Evolutionary conservation across 2,797 vertebrate species (phyloP).

Genomic region (Sarcoramphus papa): DNA sequence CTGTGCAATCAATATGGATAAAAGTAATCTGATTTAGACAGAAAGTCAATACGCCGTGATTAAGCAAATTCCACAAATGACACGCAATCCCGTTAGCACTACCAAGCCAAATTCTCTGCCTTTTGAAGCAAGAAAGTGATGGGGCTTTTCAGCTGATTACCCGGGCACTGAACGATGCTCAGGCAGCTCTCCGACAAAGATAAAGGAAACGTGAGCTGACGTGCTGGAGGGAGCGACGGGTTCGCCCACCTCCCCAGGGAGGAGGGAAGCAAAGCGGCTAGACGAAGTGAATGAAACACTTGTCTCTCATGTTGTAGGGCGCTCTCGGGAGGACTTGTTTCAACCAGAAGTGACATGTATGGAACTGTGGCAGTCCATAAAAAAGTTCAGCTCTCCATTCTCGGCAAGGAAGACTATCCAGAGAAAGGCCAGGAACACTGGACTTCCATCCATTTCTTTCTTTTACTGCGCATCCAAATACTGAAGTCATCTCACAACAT

Average conservation of each 20-base stretch:
- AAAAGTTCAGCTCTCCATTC: background rate
- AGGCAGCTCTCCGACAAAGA: background rate
- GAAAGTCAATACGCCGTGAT: conserved; percentile 14
- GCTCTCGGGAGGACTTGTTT: background rate
- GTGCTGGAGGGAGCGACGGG: background rate
- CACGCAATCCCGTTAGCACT: background rate
- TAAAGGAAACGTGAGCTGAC: background rate
- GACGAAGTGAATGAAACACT: background rate
- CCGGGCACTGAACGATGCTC: rapidly evolving
- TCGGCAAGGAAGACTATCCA: background rate
- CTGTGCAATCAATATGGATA: background rate
- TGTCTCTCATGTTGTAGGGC: background rate
- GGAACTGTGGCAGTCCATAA: background rate
- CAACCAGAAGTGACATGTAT: background rate
- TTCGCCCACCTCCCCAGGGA: background rate
- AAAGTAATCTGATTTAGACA: conserved; percentile 26
- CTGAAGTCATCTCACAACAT: background rate
- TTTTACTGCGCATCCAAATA: background rate
- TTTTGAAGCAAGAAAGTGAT: background rate
- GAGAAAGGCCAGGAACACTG: background rate
- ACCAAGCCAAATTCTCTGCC: background rate
- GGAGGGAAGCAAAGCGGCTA: background rate
- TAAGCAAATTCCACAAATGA: conserved; percentile 9
- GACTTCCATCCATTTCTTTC: background rate
- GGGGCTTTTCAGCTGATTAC: background rate